A percentile compares a stretch with the other conserved stretches of the same genome.
phyloP scores from a whole-genome alignment of 1,140 invertebrate species.

The Andricus grossulariae region DNA sequence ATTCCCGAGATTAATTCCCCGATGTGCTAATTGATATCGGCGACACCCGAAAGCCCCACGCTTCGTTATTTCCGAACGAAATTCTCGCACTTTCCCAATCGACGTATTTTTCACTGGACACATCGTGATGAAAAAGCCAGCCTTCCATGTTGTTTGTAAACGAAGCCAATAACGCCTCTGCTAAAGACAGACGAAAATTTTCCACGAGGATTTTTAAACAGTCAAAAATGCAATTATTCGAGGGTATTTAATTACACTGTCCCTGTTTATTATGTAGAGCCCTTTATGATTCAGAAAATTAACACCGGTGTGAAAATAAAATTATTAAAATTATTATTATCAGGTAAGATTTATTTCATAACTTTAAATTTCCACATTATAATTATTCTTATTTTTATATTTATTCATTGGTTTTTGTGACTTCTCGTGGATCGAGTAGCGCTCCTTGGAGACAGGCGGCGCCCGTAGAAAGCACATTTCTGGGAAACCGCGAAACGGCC shows the following conservation, averaged over 20 bases:
- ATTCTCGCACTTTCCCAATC: conserved; percentile 27
- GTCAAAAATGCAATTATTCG: conserved; percentile 22
- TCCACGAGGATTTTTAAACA: conserved; percentile 23
- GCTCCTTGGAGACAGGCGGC: conserved; percentile 15
- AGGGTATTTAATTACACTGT: conserved; percentile 16
- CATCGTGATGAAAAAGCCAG: conserved; percentile 15
- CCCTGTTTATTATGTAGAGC: conserved; percentile 15
- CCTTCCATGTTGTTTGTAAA: conserved; percentile 31
- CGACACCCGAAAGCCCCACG: conserved; percentile 37
- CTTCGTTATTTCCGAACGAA: conserved; percentile 11
- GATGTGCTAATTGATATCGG: conserved; percentile 69
- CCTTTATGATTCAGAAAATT: conserved; percentile 1
- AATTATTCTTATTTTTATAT: background rate
- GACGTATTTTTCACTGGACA: conserved; percentile 17
- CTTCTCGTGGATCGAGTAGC: background rate
- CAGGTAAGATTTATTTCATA: background rate
- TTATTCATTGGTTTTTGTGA: background rate
- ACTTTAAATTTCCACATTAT: background rate
- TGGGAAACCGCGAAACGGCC: conserved; percentile 48
- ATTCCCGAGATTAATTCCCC: conserved; percentile 71
- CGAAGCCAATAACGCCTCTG: conserved; percentile 29
- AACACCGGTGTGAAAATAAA: background rate
- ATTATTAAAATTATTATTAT: conserved; percentile 34
- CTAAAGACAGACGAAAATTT: conserved; percentile 21
- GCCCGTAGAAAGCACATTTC: conserved; percentile 25